Base-by-base conservation (phyloP, 2,888 invertebrate species). In the Carpatolechia fugitivella region DNA sequence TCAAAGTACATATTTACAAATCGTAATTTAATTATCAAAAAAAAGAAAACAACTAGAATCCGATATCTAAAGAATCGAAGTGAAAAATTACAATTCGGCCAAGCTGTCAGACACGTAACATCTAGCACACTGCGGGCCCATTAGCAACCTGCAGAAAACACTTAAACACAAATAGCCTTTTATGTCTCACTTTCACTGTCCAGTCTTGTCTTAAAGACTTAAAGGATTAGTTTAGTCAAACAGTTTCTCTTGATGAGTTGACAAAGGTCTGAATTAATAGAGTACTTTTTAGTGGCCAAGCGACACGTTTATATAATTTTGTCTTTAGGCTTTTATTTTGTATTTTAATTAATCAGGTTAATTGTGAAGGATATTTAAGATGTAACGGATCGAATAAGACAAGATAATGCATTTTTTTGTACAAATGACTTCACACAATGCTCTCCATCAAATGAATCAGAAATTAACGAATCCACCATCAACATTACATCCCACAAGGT, bases 81-180 rank as follows among this genome's bases (percentile, higher is more conserved):
- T 24, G 6, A 24, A 24, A 24, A 3, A 24, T 24, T 24, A 3
- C 6, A 24, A 24, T 24, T 24, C 24, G 3, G 24, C 24, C 24
- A 3, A 24, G 24, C 33, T 33, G 33, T 33, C 33, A 33, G 3
- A 33, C 5, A 33, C 3, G n/a, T n/a, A n/a, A n/a, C n/a, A n/a
- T n/a, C 10, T 58, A 57, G 24, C 6, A 6, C 24, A 24, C 24
- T 24, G 24, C 6, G 3, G 24, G 60, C 58, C 18, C 41, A 20
- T 11, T 49, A 33, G 35, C 35, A 14, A 49, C 36, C 18, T 38
- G 38, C 36, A 24, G 20, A 36, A 50, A 50, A 24, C 24, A 13
- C 38, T 35, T 50, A 8, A 35, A 76, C 79, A 76, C 60, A 69
- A 68, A 62, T 70, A 70, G 67, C 72, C 73, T 75, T 68, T 74